Conservation (phyloP, 2,888 invertebrate species). For the Acleris sparsana region DNA sequence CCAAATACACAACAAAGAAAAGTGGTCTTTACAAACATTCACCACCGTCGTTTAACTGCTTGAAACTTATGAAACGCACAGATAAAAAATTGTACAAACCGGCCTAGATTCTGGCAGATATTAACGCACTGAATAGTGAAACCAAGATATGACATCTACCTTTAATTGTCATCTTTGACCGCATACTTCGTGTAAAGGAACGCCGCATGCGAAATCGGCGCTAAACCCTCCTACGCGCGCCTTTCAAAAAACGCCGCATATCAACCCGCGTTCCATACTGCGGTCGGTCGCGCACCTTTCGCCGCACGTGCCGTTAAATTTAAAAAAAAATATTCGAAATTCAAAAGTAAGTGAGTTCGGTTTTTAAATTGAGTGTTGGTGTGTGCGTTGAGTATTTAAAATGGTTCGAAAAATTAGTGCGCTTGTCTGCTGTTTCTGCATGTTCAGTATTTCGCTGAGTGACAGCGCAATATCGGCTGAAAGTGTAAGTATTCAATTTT, state of each 20-base stretch:
- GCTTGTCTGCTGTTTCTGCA: slow-evolving; percentile 71
- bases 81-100: too few species aligned
- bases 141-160: slow-evolving; percentile 9
- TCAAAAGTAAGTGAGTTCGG: slow-evolving; percentile 38
- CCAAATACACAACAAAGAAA: too few species aligned
- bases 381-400: slow-evolving; percentile 49
- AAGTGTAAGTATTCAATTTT: slow-evolving; percentile 59
- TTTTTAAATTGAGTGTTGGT: slow-evolving; percentile 29
- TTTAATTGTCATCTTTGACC: slow-evolving; percentile 19
- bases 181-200: slow-evolving; percentile 60
- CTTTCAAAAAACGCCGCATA: slow-evolving; percentile 79
- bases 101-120: neutral
- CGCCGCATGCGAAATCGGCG: slow-evolving; percentile 67
- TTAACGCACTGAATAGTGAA: slow-evolving; percentile 24
- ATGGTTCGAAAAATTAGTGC: slow-evolving; percentile 78
- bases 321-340: slow-evolving; percentile 44
- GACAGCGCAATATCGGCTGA: slow-evolving; percentile 77
- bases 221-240: slow-evolving; percentile 82
- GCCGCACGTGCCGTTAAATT: slow-evolving; percentile 54
- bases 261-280: slow-evolving; percentile 64
- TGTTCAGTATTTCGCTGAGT: slow-evolving; percentile 72
- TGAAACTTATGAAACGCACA: too few species aligned
- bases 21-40: too few species aligned
- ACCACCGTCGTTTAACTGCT: too few species aligned
- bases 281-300: slow-evolving; percentile 72